These are phyloP conservation scores for Intellagama lesueurii DNA, from an alignment of 2,797 vertebrate genomes.

Conservation along the genomic window DNA sequence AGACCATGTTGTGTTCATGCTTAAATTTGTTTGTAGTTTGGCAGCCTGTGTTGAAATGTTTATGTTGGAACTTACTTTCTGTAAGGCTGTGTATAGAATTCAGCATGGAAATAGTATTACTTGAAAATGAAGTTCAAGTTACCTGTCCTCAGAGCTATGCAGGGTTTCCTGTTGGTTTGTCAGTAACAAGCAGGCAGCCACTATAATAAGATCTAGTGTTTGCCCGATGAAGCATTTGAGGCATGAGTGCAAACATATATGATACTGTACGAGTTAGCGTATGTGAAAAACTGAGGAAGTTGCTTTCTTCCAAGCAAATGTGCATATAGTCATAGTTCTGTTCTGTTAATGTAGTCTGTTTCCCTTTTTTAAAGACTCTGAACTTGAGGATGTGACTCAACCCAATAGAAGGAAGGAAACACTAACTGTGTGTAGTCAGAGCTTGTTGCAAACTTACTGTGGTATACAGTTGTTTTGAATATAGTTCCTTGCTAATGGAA, in stretches of 20 bases:
- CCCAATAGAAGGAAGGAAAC: constrained; percentile 72
- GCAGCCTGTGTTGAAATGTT: not conserved
- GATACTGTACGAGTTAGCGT: not conserved
- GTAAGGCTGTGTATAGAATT: not conserved
- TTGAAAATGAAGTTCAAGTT: not conserved
- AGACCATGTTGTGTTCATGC: not conserved
- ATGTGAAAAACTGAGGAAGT: not conserved
- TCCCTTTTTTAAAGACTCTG: constrained; percentile 59
- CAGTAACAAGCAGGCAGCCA: no score
- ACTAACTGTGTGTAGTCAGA: constrained; percentile 60
- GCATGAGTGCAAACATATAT: not conserved
- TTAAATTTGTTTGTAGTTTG: not conserved
- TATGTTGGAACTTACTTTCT: not conserved
- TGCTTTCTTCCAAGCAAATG: not conserved
- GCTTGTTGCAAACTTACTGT: constrained; percentile 43
- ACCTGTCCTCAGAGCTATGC: not conserved
- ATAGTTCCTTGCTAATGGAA: not conserved
- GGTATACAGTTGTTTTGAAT: constrained; percentile 40
- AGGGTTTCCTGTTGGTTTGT: not conserved
- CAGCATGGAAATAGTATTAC: not conserved
- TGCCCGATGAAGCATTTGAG: not conserved
- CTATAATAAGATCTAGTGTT: not conserved
- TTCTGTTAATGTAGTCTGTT: constrained; percentile 15
- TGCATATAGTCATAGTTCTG: not conserved
- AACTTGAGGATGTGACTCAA: constrained; percentile 70